phyloP scores from a whole-genome alignment of 2,797 vertebrate species.

The Coracias cyanogaster region DNA sequence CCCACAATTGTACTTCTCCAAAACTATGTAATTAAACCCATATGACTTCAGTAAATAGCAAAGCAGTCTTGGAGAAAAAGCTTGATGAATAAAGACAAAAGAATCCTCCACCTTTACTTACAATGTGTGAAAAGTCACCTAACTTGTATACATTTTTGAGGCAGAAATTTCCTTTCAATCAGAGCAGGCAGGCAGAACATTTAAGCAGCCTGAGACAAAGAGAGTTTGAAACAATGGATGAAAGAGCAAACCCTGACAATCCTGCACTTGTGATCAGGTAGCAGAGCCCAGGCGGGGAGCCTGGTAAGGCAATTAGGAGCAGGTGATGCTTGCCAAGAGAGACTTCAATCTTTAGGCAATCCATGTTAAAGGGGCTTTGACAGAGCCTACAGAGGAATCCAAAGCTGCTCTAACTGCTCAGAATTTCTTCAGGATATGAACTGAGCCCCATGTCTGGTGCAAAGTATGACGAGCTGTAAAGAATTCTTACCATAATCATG shows the following conservation, averaged over 20 bases:
- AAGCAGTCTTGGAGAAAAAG: neutral
- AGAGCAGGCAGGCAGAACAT: neutral
- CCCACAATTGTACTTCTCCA: neutral
- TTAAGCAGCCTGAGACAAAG: neutral
- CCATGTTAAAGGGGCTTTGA: rapidly evolving
- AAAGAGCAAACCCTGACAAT: neutral
- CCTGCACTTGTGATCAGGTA: slow-evolving; percentile 11
- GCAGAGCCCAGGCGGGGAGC: neutral
- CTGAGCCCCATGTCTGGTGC: rapidly evolving
- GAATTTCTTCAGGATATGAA: neutral
- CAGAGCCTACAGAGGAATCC: neutral
- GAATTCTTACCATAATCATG: neutral
- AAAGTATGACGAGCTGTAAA: neutral
- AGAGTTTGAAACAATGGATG: neutral
- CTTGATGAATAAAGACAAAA: neutral
- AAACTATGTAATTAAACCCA: neutral
- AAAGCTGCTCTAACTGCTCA: neutral
- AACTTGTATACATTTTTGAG: neutral
- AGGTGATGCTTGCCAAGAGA: neutral
- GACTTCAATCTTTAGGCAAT: neutral
- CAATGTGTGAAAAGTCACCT: neutral
- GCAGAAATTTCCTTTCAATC: neutral
- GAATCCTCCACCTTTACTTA: neutral
- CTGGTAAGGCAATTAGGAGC: neutral
- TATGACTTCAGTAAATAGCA: neutral